These are phyloP conservation scores for Habropoda laboriosa DNA, from an alignment of 1,140 invertebrate genomes.

Conservation along the genomic window DNA sequence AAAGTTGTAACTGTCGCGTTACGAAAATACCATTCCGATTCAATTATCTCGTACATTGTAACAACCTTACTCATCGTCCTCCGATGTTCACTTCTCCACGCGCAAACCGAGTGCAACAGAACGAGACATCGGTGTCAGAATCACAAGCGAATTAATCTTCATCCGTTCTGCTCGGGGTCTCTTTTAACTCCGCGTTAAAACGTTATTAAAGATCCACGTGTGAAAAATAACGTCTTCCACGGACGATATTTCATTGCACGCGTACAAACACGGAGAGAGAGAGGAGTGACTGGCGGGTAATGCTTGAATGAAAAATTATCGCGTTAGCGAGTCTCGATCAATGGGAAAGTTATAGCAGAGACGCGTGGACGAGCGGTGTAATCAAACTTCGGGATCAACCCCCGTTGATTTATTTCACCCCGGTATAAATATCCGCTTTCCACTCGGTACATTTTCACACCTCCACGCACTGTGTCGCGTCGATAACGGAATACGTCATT, in stretches of 20 bases:
- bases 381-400: constrained; percentile 21
- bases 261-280: no score
- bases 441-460: constrained; percentile 28
- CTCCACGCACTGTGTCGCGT: constrained; percentile 31
- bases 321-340: background rate
- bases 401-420: constrained; percentile 29
- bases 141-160: background rate
- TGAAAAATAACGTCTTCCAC: background rate
- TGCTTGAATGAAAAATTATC: constrained; percentile 29
- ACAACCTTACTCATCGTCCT: constrained; percentile 7
- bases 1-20: constrained; percentile 22
- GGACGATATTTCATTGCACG: background rate
- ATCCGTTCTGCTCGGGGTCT: background rate
- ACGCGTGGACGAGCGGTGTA: background rate
- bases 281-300: no score
- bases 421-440: constrained; percentile 38
- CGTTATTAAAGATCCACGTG: background rate
- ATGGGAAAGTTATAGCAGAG: background rate
- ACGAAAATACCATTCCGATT: constrained; percentile 15
- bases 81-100: background rate
- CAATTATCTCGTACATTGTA: constrained; percentile 10
- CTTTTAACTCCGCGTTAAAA: background rate
- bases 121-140: no score
- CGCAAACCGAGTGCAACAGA: no score
- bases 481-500: constrained; percentile 56